Evolutionary conservation across 2,113 vertebrate species (phyloP), one percentile per base, ranked within the genome.

Genomic region (Coptodon bakossiorum): DNA sequence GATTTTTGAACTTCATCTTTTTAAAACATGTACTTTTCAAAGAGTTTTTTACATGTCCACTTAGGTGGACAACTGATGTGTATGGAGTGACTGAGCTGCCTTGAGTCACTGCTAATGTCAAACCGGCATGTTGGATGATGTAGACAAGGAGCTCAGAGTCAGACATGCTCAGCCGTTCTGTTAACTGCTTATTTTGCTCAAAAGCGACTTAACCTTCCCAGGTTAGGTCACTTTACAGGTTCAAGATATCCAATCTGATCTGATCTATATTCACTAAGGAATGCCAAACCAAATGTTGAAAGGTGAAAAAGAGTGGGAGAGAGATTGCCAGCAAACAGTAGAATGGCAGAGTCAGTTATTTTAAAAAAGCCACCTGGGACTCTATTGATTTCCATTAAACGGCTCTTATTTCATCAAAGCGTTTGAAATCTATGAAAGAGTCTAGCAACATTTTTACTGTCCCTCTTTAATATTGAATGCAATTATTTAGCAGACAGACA

Each of bases 61-160:
- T 36, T 36, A 61, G 29, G 29, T 36, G 17, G 59, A 63, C 59
- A 36, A 63, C 59, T 36, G 59, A 63, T 36, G 59, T 63, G 59
- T 63, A 63, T 63, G 31, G 0, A 36, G 9, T 19, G 59, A 36
- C 29, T 29, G 29, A 5, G 0, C 9, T 76, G 4, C 16, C 24
- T 31, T 17, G 6, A 63, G 17, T 63, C 9, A 0, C 4, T 0
- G 43, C 27, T 50, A 48, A 31, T 50, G 6, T 4, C 0, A 19
- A 76, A 76, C 14, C 1, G 1, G 14, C 71, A 76, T 50, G 43
- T 0, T 76, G 16, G 43, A 11, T 71, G 34, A 68, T 50, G 43
- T 9, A 29, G 71, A 27, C 43, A 14, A 76, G 19, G 24, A 76
- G 71, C 24, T 76, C 14, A 29, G 24, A 29, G 71, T 76, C 40